These are phyloP conservation scores for Probaryconus sp. DNA, from an alignment of 1,140 invertebrate genomes.

Conservation along the genomic window DNA sequence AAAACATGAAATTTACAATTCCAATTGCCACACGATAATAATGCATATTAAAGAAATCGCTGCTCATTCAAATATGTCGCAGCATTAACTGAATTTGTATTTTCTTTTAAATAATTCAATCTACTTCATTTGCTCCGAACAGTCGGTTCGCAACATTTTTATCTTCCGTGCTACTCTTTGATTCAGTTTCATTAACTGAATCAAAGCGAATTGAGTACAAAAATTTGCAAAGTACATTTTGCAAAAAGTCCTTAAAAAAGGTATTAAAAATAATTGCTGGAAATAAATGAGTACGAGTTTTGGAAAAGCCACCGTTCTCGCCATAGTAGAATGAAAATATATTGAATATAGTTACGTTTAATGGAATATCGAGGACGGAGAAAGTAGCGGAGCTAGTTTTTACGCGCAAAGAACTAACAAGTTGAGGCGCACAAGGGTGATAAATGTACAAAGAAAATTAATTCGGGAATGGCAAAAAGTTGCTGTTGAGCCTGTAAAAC, in stretches of 20 bases:
- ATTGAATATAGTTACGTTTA: conserved; percentile 22
- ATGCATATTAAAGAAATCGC: conserved; percentile 30
- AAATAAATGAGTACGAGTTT: no score
- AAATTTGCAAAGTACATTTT: no score
- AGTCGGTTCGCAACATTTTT: no score
- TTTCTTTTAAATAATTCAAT: no score
- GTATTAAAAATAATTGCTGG: no score
- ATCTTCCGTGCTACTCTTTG: no score
- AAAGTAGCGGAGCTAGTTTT: conserved; percentile 29
- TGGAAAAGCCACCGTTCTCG: background rate
- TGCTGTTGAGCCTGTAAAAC: background rate
- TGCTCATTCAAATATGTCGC: no score
- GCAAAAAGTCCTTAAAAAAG: no score
- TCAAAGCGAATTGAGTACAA: no score
- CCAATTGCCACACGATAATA: conserved; percentile 33
- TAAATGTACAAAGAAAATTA: conserved; percentile 16
- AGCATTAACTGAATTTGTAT: no score
- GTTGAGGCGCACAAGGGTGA: conserved; percentile 7
- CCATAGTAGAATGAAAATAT: conserved; percentile 12
- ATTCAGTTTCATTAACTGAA: no score
- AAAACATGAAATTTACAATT: conserved; percentile 51
- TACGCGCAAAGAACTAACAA: background rate
- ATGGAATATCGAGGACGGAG: conserved; percentile 23
- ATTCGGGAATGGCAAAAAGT: conserved; percentile 6
- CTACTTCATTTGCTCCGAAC: no score